phyloP scores from a whole-genome alignment of 2,113 vertebrate genomes.

The Nycticebus coucang region DNA sequence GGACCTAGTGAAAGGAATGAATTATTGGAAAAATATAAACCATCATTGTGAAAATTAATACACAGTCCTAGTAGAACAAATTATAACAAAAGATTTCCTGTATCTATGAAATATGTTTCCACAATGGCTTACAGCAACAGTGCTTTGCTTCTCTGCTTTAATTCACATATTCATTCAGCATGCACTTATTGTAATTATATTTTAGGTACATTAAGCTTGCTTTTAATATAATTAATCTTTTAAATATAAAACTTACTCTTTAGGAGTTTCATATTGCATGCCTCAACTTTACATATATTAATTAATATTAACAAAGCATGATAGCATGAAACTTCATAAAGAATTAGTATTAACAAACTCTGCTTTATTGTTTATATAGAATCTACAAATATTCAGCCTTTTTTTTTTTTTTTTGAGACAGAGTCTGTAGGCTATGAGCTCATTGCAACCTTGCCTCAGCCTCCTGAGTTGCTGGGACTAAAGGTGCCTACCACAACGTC shows the following conservation, averaged over 20 bases:
- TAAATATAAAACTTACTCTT: slow-evolving; percentile 48
- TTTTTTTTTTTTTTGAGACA: no score
- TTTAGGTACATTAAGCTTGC: background rate
- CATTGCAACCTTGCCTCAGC: no score
- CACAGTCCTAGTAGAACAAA: background rate
- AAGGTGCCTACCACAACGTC: no score
- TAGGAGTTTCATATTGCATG: background rate
- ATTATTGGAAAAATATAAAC: slow-evolving; percentile 25
- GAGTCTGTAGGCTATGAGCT: no score
- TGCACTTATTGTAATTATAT: background rate
- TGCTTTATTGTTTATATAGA: slow-evolving; percentile 9
- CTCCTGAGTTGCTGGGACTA: no score
- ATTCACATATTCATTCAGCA: background rate
- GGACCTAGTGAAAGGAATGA: background rate
- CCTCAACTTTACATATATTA: background rate
- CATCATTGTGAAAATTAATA: background rate
- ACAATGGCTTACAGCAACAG: background rate
- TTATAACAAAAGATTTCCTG: background rate
- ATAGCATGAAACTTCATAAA: background rate
- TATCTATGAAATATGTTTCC: background rate
- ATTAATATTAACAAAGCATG: background rate
- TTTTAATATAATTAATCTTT: background rate
- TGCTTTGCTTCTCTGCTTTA: background rate
- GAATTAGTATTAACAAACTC: background rate
- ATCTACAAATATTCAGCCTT: background rate